phyloP scores from a whole-genome alignment of 2,888 invertebrate genomes.

The Drosophila rellima region DNA sequence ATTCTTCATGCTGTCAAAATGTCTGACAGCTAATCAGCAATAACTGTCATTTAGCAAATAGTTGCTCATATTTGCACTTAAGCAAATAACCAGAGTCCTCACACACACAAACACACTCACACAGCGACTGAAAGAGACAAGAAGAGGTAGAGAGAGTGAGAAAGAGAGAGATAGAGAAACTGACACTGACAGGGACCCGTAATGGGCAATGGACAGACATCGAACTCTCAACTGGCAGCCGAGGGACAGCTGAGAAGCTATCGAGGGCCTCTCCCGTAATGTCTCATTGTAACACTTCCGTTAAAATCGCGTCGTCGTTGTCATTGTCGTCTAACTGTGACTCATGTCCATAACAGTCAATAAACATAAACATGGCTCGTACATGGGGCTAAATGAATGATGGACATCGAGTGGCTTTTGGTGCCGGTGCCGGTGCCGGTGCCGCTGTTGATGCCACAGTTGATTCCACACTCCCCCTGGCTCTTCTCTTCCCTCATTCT shows the following conservation, averaged over 20 bases:
- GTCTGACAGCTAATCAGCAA: constrained; percentile 83
- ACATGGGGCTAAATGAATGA: constrained; percentile 76
- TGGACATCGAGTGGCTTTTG: constrained; percentile 77
- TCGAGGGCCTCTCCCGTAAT: constrained; percentile 54
- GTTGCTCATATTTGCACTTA: constrained; percentile 83
- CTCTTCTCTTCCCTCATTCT: neutral
- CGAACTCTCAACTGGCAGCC: constrained; percentile 33
- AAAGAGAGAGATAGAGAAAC: constrained; percentile 26
- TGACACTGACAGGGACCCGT: constrained; percentile 68
- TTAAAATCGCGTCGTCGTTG: constrained; percentile 67
- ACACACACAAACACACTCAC: constrained; percentile 8
- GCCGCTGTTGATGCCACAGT: constrained; percentile 19
- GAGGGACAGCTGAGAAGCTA: constrained; percentile 47
- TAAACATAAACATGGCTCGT: constrained; percentile 80
- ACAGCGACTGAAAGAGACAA: constrained; percentile 4
- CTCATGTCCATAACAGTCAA: constrained; percentile 82
- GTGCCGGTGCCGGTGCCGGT: constrained; percentile 39
- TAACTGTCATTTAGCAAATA: constrained; percentile 83
- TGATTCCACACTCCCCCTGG: neutral
- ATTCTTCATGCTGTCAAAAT: constrained; percentile 80
- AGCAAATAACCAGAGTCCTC: constrained; percentile 71
- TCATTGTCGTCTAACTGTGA: constrained; percentile 73
- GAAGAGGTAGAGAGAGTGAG: constrained; percentile 2
- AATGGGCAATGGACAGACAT: constrained; percentile 55
- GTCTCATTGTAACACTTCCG: constrained; percentile 79